These are phyloP conservation scores for Serranus cabrilla DNA, from an alignment of 2,797 vertebrate species.

Conservation along the genomic window DNA sequence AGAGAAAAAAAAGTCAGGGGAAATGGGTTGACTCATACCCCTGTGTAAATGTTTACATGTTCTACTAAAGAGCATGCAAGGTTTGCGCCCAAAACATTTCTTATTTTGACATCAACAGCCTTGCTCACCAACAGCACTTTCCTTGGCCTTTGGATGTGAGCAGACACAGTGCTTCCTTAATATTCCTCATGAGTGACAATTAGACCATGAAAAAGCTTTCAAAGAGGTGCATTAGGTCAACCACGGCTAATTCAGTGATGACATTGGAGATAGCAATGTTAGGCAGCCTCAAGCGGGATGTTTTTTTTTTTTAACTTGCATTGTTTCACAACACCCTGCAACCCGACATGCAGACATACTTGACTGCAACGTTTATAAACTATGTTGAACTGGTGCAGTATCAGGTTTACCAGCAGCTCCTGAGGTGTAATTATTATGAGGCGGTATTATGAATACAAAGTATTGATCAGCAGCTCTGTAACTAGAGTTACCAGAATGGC, in stretches of 20 bases:
- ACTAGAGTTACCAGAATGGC: slow-evolving; percentile 13
- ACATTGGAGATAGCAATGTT: slow-evolving; percentile 39
- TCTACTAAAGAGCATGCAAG: slow-evolving; percentile 59
- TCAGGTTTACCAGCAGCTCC: slow-evolving; percentile 8
- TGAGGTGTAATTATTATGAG: slow-evolving; percentile 20
- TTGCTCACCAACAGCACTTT: slow-evolving; percentile 52
- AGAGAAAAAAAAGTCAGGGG: slow-evolving; percentile 25
- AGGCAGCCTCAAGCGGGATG: slow-evolving; percentile 25
- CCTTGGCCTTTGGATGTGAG: slow-evolving; percentile 61
- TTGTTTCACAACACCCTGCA: slow-evolving; percentile 10
- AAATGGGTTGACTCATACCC: slow-evolving; percentile 71
- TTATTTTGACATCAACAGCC: slow-evolving; percentile 79
- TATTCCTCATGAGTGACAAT: slow-evolving; percentile 56
- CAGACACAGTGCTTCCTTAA: slow-evolving; percentile 22
- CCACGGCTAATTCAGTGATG: slow-evolving; percentile 56
- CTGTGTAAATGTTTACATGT: slow-evolving; percentile 84
- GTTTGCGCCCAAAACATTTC: slow-evolving; percentile 75
- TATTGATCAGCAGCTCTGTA: slow-evolving; percentile 51
- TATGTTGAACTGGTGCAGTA: not conserved
- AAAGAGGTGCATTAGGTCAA: slow-evolving; percentile 58
- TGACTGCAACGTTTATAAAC: slow-evolving; percentile 32
- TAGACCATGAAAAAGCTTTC: slow-evolving; percentile 69
- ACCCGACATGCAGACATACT: slow-evolving; percentile 13
- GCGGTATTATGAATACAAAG: slow-evolving; percentile 25
- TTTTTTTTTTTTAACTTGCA: slow-evolving; percentile 4